phyloP scores from a whole-genome alignment of 1,140 invertebrate species.

The Lasaia peninsularis region DNA sequence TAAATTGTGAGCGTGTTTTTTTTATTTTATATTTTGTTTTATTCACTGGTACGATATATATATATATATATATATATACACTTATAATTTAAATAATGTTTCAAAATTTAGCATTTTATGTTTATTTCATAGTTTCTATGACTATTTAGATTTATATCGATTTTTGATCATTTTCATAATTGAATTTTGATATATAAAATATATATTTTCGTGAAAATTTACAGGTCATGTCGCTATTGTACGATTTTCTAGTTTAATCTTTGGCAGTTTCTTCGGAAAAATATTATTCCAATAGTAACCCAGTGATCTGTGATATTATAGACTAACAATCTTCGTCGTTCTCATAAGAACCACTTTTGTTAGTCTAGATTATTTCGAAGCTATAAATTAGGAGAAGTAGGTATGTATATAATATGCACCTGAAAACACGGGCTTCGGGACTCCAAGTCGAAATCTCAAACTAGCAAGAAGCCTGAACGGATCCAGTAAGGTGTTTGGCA shows the following conservation, averaged over 20 bases:
- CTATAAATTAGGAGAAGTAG: not conserved
- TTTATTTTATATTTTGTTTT: slow-evolving; percentile 10
- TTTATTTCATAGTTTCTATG: no score
- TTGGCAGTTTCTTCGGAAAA: not conserved
- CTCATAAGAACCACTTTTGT: not conserved
- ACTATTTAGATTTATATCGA: no score
- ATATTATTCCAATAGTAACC: not conserved
- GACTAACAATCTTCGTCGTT: not conserved
- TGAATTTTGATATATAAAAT: no score
- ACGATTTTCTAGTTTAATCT: not conserved
- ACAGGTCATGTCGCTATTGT: slow-evolving; percentile 3
- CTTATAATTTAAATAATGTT: no score
- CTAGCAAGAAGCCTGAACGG: no score
- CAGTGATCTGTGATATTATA: not conserved
- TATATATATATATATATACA: no score
- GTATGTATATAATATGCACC: no score
- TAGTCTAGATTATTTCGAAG: not conserved
- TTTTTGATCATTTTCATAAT: no score
- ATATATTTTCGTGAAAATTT: not conserved
- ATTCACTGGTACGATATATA: not conserved
- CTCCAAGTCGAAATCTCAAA: no score
- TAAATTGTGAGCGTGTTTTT: not conserved
- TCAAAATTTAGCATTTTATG: no score
- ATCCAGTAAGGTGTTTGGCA: no score
- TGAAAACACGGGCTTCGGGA: no score